Evolutionary conservation across 2,888 invertebrate genomes (phyloP).

Genomic region (Caradrina clavipalpis): DNA sequence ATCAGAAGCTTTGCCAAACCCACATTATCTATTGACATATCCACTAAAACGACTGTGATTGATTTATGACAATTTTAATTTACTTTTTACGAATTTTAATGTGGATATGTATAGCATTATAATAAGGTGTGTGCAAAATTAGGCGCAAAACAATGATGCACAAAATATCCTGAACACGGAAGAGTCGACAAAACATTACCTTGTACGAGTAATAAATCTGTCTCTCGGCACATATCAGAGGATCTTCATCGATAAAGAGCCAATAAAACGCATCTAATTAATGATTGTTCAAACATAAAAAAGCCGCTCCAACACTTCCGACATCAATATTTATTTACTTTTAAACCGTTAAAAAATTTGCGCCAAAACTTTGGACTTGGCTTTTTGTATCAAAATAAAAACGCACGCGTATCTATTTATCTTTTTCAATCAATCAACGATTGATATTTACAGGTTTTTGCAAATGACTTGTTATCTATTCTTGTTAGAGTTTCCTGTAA

Average conservation of each 20-base stretch:
- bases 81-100: constrained; percentile 31
- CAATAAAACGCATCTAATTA: constrained; percentile 87
- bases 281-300: constrained; percentile 85
- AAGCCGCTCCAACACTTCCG: constrained; percentile 81
- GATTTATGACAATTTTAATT: constrained; percentile 56
- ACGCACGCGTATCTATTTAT: constrained; percentile 76
- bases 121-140: constrained; percentile 66
- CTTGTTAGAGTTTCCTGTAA: constrained; percentile 77
- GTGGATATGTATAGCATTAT: constrained; percentile 41
- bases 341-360: constrained; percentile 77
- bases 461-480: constrained; percentile 78
- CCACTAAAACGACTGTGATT: constrained; percentile 37
- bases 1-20: constrained; percentile 43
- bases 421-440: constrained; percentile 77
- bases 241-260: constrained; percentile 82
- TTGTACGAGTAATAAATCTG: constrained; percentile 86
- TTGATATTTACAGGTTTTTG: constrained; percentile 79
- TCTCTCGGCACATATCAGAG: constrained; percentile 83
- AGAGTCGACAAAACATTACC: constrained; percentile 80
- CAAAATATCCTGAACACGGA: constrained; percentile 76
- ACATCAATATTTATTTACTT: constrained; percentile 81
- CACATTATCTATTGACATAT: constrained; percentile 36
- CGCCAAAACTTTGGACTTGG: constrained; percentile 73
- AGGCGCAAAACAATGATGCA: constrained; percentile 72
- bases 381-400: constrained; percentile 80